Evolutionary conservation across 2,797 vertebrate genomes (phyloP).

Genomic region (Schizothorax lantsangensis): DNA sequence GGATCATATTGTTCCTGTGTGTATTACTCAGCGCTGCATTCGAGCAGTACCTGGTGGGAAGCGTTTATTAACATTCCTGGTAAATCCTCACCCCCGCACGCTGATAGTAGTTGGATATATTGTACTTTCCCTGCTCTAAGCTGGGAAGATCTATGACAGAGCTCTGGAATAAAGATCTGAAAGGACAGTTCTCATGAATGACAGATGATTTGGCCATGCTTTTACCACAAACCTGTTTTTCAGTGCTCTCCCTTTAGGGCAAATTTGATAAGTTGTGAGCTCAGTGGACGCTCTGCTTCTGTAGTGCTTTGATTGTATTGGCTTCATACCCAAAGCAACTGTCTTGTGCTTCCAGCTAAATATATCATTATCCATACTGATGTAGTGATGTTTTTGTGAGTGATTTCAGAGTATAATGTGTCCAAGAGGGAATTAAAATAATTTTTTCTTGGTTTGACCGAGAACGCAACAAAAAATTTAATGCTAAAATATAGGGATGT

Average conservation of each 20-base stretch:
- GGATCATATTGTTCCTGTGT: not conserved
- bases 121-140: constrained; percentile 48
- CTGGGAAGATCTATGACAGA: not conserved
- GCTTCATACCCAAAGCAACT: constrained; percentile 57
- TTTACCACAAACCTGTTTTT: constrained; percentile 53
- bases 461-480: not conserved
- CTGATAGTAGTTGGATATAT: constrained; percentile 45
- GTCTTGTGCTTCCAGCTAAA: constrained; percentile 40
- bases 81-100: constrained; percentile 49
- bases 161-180: constrained; percentile 54
- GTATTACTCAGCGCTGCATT: constrained; percentile 26
- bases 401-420: not conserved
- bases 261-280: constrained; percentile 50
- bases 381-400: constrained; percentile 24
- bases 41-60: constrained; percentile 33
- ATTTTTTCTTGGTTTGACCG: not conserved
- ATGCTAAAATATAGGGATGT: constrained; percentile 17
- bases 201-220: constrained; percentile 70
- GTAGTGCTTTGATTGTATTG: constrained; percentile 59
- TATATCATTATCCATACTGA: constrained; percentile 46
- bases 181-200: constrained; percentile 42
- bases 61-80: constrained; percentile 50
- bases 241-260: constrained; percentile 56
- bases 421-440: not conserved
- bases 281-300: constrained; percentile 53